A percentile compares a stretch with the other conserved stretches of the same genome.
phyloP scores from a whole-genome alignment of 2,113 vertebrate species.

The Phoxinus phoxinus region DNA sequence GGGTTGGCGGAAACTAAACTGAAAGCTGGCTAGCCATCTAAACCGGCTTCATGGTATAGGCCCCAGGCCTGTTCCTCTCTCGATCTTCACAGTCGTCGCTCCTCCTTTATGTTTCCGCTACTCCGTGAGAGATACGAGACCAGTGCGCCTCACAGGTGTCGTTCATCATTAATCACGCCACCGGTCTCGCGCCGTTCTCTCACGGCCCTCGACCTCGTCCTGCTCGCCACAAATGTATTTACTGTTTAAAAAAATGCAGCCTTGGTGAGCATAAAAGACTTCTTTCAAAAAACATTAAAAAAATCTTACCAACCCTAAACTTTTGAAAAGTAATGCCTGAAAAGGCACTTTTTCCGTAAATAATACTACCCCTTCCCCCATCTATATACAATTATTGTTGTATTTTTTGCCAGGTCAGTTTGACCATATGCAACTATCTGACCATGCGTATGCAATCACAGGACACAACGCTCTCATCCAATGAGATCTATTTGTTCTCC shows the following conservation, averaged over 20 bases:
- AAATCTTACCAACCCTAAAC: background rate
- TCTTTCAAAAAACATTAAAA: background rate
- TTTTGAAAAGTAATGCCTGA: background rate
- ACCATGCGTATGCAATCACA: conserved; percentile 27
- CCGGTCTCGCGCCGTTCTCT: too few species aligned
- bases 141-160: too few species aligned
- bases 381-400: background rate
- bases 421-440: background rate
- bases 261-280: background rate
- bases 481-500: conserved; percentile 23
- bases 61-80: too few species aligned
- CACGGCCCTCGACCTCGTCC: too few species aligned
- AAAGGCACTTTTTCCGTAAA: background rate
- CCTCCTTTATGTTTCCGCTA: too few species aligned
- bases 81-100: too few species aligned
- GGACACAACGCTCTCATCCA: conserved; percentile 12
- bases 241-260: background rate
- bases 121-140: too few species aligned
- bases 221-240: too few species aligned
- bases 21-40: too few species aligned
- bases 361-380: background rate
- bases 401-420: background rate
- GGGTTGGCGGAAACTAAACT: too few species aligned
- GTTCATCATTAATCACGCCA: too few species aligned
- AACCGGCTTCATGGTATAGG: too few species aligned